Percentiles rank a stretch among this genome's conserved stretches.
Conservation (phyloP, 2,113 vertebrate genomes). For the Ciconia maguari region DNA sequence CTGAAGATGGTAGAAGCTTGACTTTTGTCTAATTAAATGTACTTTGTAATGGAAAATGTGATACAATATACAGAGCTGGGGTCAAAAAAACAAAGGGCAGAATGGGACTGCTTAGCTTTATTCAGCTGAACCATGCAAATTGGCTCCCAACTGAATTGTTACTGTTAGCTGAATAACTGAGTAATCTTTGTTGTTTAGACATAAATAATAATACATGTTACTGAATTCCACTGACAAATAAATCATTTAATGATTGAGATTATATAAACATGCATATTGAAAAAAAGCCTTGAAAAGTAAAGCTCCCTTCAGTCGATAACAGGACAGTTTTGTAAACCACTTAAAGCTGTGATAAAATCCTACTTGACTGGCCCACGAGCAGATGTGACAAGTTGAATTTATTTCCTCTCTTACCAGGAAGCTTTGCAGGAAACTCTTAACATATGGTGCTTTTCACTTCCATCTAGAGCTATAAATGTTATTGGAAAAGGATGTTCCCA, state of each 20-base stretch:
- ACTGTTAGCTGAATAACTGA: slow-evolving; percentile 54
- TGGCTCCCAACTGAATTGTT: slow-evolving; percentile 31
- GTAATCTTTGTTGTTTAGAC: slow-evolving; percentile 67
- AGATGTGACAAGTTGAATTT: slow-evolving; percentile 96
- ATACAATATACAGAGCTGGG: slow-evolving; percentile 18
- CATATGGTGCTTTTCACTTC: slow-evolving; percentile 86
- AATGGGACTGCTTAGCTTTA: slow-evolving; percentile 7
- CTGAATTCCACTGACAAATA: slow-evolving; percentile 66
- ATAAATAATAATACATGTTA: slow-evolving; percentile 66
- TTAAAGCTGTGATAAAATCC: slow-evolving; percentile 91
- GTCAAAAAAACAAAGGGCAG: slow-evolving; percentile 41
- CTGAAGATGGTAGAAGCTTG: slow-evolving; percentile 48
- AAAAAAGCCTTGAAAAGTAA: slow-evolving; percentile 61
- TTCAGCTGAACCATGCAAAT: slow-evolving; percentile 32
- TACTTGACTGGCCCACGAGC: slow-evolving; percentile 84
- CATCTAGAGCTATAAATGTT: slow-evolving; percentile 85
- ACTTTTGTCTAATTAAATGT: slow-evolving; percentile 65
- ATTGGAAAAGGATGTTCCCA: slow-evolving; percentile 86
- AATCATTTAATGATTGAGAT: slow-evolving; percentile 71
- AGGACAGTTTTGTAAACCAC: slow-evolving; percentile 90
- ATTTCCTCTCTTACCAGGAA: slow-evolving; percentile 87
- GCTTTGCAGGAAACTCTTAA: slow-evolving; percentile 88
- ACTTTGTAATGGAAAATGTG: slow-evolving; percentile 61
- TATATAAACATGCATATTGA: slow-evolving; percentile 59
- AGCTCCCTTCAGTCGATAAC: slow-evolving; percentile 78